phyloP scores from a whole-genome alignment of 2,797 vertebrate species.

The Myiotriccus ornatus region DNA sequence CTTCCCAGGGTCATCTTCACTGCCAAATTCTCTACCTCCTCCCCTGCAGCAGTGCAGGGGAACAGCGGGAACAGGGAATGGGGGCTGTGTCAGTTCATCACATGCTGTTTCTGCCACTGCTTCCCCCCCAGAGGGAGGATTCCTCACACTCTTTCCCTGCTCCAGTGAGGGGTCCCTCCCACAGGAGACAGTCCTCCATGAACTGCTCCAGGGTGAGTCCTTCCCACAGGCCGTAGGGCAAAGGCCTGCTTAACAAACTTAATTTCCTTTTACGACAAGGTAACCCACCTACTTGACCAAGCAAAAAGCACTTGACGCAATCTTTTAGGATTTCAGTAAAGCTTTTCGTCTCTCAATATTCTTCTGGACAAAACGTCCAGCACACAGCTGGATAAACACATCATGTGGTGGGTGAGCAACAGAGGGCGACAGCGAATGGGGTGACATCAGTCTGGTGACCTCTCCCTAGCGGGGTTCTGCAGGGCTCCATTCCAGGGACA shows the following conservation, averaged over 20 bases:
- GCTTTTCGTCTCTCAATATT: neutral
- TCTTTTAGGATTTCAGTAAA: neutral
- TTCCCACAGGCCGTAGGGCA: neutral
- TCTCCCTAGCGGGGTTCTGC: neutral
- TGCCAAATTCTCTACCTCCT: neutral
- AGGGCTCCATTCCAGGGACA: neutral
- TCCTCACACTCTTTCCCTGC: neutral
- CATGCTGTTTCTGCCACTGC: neutral
- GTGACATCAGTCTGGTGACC: neutral
- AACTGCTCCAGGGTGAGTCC: neutral
- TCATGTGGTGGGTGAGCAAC: neutral
- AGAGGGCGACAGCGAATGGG: neutral
- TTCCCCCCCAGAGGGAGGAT: neutral
- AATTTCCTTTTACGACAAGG: neutral
- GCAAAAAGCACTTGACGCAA: neutral
- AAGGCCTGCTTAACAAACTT: neutral
- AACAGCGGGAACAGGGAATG: neutral
- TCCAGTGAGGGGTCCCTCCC: neutral
- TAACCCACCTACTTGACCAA: neutral
- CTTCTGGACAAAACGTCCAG: neutral
- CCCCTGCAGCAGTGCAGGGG: neutral
- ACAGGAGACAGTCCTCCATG: neutral
- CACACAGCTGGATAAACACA: neutral
- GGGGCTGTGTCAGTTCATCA: neutral
- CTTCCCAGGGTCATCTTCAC: neutral